Evolutionary conservation across 1,140 invertebrate species (phyloP).

Genomic region (Melitaea cinxia): DNA sequence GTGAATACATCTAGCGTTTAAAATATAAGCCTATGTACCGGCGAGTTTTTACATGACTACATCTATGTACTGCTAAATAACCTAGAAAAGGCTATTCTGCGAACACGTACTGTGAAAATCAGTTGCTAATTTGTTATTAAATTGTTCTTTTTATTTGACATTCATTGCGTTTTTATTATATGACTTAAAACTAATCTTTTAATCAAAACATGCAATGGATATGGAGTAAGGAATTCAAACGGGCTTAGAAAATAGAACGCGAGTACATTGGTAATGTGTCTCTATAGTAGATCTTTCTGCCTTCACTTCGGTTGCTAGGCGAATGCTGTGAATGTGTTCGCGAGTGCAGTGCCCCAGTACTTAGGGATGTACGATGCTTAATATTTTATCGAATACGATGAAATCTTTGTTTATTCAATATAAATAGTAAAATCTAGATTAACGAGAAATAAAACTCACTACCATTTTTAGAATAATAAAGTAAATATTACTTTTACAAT

Average conservation of each 20-base stretch:
- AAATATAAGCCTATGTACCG: slow-evolving; percentile 55
- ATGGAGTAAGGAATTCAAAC: neutral
- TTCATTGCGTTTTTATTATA: slow-evolving; percentile 25
- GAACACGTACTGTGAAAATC: slow-evolving; percentile 45
- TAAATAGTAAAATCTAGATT: too few species aligned
- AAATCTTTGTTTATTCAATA: slow-evolving; percentile 11
- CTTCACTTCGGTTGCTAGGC: slow-evolving; percentile 74
- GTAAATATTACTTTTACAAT: too few species aligned
- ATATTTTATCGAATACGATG: slow-evolving; percentile 18
- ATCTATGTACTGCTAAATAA: slow-evolving; percentile 53
- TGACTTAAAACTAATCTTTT: neutral
- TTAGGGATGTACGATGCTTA: slow-evolving; percentile 42
- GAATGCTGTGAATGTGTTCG: slow-evolving; percentile 52
- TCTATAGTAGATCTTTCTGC: slow-evolving; percentile 64
- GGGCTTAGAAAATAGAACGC: slow-evolving; percentile 42
- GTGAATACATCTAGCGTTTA: slow-evolving; percentile 59
- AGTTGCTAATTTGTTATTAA: neutral
- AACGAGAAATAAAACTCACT: too few species aligned
- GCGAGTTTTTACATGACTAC: slow-evolving; percentile 59
- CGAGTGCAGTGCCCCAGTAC: slow-evolving; percentile 55
- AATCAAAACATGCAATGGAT: slow-evolving; percentile 27
- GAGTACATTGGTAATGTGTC: slow-evolving; percentile 36
- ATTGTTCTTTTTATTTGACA: neutral
- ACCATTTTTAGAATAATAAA: too few species aligned
- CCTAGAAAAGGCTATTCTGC: slow-evolving; percentile 68